Evolutionary conservation across 1,140 invertebrate genomes (phyloP), one percentile per base, ranked within the genome.

Genomic region (Goniozus legneri): DNA sequence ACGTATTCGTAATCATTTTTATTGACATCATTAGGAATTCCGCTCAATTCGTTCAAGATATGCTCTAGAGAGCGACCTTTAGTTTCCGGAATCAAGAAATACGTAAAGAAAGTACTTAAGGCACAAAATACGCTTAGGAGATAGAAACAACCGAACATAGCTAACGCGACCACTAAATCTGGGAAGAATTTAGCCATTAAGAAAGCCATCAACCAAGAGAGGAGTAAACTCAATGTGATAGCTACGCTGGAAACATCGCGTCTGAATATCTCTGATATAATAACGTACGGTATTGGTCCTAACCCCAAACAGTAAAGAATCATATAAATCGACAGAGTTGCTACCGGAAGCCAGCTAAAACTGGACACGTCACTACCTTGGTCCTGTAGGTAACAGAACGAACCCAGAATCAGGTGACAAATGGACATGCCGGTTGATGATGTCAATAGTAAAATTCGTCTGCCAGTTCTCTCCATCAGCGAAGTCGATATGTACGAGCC

Each of bases 211-310:
- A 64, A 27, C 77, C 82, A 83, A 22, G 79, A 68, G 34, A 71
- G 65, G 3, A 76, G 52, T 4, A 77, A 58, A 0, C 76, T 71
- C 4, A 83, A 50, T 2, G 75, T 75, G 48, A 70, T 73, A 1
- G 79, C 79, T 14, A 76, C 45, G 22, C 78, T 73, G 32, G 74
- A 52, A 0, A 77, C 56, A 52, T 79, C 64, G 27, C 71, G 58
- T 3, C 77, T 77, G 47, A 86, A 84, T 12, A 86, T 75, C 64
- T 87, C 85, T 0, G 82, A 77, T 33, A 80, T 75, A 0, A 86
- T 62, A 2, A 87, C 69, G 57, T 80, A 82, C 0, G 85, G 84
- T 35, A 81, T 61, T 2, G 69, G 69, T 3, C 78, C 78, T 27
- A 75, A 56, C 0, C 79, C 80, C 0, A 79, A 22, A 12, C 71